Evolutionary conservation across 2,113 vertebrate genomes (phyloP).

Genomic region (Mormyrus iriodes): DNA sequence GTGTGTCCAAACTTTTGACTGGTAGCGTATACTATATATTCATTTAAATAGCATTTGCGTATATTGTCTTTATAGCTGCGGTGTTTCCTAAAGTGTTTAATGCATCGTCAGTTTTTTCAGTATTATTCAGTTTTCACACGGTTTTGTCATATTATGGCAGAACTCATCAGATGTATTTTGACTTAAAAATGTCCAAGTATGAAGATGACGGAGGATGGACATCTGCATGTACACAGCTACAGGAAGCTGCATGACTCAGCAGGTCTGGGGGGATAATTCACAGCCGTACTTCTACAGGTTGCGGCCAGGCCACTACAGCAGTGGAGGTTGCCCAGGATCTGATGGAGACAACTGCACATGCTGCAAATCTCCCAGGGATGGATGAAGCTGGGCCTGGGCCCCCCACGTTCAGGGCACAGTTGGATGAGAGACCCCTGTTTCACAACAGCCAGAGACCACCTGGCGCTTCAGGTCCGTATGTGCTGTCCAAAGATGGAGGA

Average conservation of each 20-base stretch:
- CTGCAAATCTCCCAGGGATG: neutral
- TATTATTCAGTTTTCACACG: neutral
- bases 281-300: constrained; percentile 53
- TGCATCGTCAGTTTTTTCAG: neutral
- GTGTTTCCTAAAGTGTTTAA: neutral
- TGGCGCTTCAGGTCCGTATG: constrained; percentile 55
- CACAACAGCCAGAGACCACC: constrained; percentile 55
- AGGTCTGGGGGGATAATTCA: constrained; percentile 40
- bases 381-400: neutral
- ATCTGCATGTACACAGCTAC: neutral
- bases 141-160: neutral
- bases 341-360: neutral
- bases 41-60: neutral
- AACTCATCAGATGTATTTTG: neutral
- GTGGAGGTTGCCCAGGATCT: constrained; percentile 58
- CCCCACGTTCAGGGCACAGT: constrained; percentile 5
- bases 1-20: too few relatives aligned
- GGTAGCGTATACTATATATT: too few relatives aligned
- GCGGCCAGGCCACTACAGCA: constrained; percentile 51
- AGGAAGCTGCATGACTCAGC: neutral
- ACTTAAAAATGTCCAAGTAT: neutral
- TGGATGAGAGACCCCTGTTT: constrained; percentile 80
- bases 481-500: constrained; percentile 63
- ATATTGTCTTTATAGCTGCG: neutral
- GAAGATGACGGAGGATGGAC: neutral